Percentiles rank a stretch among this genome's conserved stretches.
These are phyloP conservation scores for Thripadectes ignobilis DNA, from an alignment of 2,797 vertebrate species.

Conservation along the genomic window DNA sequence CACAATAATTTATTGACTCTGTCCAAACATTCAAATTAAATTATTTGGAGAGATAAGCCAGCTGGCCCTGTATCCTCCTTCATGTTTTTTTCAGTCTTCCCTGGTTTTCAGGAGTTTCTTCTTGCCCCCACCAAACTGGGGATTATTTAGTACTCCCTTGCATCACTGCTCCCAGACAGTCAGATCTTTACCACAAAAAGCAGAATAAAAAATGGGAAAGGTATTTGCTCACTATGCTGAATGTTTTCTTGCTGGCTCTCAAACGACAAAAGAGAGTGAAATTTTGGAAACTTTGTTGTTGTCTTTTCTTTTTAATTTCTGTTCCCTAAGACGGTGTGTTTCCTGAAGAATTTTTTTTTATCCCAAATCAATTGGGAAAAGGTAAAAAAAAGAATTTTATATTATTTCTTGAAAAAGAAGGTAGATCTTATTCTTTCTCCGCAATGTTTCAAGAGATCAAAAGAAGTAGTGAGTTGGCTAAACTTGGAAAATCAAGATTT, in stretches of 20 bases:
- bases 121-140: no score
- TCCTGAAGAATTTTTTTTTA: background rate
- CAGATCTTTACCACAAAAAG: background rate
- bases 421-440: background rate
- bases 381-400: background rate
- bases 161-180: background rate
- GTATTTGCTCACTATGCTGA: accelerated
- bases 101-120: background rate
- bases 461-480: background rate
- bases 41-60: background rate
- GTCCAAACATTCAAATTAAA: background rate
- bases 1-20: background rate
- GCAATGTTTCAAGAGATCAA: background rate
- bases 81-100: background rate
- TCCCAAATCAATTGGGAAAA: background rate
- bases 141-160: background rate
- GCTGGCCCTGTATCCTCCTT: background rate
- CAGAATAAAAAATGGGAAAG: background rate
- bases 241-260: background rate
- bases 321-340: background rate
- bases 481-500: background rate
- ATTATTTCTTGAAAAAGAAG: background rate
- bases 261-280: background rate
- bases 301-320: background rate
- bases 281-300: background rate